Conservation (phyloP, 2,797 vertebrate species). For the Megalops cyprinoides region DNA sequence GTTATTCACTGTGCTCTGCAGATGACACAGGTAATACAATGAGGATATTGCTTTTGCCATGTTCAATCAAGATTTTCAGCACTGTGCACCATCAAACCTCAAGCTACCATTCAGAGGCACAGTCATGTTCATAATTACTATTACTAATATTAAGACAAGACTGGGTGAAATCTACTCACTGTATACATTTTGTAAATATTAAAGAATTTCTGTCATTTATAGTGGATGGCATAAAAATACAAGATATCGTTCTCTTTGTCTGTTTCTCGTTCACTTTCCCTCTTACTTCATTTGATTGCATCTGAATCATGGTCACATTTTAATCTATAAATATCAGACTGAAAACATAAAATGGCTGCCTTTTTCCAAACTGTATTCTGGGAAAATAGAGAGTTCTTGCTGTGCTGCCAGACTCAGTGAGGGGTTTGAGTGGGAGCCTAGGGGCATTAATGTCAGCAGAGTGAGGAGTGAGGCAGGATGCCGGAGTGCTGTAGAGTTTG, state of each 20-base stretch:
- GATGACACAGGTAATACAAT: no score
- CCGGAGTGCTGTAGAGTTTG: not conserved
- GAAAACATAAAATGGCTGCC: not conserved
- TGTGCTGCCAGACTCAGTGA: slow-evolving; percentile 11
- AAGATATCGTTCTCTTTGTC: no score
- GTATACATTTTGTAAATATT: slow-evolving; percentile 49
- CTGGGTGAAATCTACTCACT: slow-evolving; percentile 33
- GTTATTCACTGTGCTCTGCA: slow-evolving; percentile 32
- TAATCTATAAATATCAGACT: no score
- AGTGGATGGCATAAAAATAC: not conserved
- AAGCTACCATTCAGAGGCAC: not conserved
- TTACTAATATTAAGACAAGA: slow-evolving; percentile 46
- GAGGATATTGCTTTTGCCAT: no score
- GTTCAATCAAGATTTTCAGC: no score
- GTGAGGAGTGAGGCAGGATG: not conserved
- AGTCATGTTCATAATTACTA: slow-evolving; percentile 36
- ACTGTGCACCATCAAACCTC: not conserved
- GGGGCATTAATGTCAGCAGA: not conserved
- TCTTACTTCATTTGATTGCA: no score
- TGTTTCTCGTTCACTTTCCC: no score
- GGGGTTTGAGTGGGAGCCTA: not conserved
- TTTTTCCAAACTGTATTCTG: not conserved
- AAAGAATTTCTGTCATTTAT: slow-evolving; percentile 40
- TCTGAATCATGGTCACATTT: no score
- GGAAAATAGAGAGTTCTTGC: not conserved